Conservation (phyloP, 2,113 vertebrate species). For the Talpa occidentalis region DNA sequence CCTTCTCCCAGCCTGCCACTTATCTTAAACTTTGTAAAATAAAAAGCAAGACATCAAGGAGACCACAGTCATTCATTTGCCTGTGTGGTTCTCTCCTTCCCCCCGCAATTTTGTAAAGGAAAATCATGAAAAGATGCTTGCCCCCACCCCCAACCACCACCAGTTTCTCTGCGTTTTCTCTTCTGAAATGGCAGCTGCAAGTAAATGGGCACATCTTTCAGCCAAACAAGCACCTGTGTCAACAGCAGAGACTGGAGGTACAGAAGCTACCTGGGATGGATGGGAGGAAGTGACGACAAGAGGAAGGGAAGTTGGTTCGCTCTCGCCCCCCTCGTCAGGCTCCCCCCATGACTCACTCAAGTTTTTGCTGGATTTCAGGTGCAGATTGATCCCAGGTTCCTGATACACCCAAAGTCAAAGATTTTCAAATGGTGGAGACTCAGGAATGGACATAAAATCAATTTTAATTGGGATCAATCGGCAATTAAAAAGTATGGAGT, state of each 20-base stretch:
- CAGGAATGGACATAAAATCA: background rate
- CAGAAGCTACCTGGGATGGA: too few relatives aligned
- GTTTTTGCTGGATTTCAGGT: background rate
- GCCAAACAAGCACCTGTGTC: background rate
- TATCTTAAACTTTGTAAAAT: background rate
- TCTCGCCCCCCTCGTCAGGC: background rate
- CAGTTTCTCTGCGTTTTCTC: background rate
- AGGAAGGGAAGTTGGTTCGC: background rate
- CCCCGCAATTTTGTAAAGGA: background rate
- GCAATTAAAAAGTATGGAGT: background rate
- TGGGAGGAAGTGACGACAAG: background rate
- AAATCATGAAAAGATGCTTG: background rate
- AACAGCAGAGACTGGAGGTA: background rate
- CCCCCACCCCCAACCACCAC: too few relatives aligned
- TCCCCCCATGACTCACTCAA: too few relatives aligned
- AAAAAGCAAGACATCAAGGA: background rate
- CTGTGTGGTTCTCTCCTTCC: fast-evolving
- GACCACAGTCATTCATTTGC: background rate
- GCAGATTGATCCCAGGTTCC: background rate
- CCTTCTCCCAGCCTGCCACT: background rate
- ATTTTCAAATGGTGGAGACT: background rate
- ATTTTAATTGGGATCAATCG: background rate
- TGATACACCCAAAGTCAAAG: background rate
- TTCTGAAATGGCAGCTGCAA: background rate
- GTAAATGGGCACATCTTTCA: background rate